These are phyloP conservation scores for Phylloscopus trochilus DNA, from an alignment of 2,113 vertebrate species.

Conservation along the genomic window DNA sequence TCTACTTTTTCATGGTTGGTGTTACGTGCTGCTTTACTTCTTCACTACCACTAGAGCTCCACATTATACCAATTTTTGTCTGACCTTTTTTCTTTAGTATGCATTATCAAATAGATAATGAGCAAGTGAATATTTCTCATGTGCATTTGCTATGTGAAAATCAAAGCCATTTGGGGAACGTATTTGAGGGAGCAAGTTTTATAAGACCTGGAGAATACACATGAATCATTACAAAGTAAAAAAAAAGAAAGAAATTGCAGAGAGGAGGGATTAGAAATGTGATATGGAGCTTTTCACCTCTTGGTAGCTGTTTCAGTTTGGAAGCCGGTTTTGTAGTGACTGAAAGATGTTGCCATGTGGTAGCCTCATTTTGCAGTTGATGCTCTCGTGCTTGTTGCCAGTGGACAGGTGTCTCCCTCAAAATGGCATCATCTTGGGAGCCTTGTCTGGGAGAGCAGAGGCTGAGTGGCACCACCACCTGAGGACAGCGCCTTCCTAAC, in stretches of 20 bases:
- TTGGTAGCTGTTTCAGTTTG: constrained; percentile 24
- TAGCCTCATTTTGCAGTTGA: not conserved
- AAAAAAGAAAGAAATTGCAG: not conserved
- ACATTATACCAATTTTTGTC: constrained; percentile 67
- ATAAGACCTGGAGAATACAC: not conserved
- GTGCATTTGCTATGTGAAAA: not conserved
- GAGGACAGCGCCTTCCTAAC: not conserved
- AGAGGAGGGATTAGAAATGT: not conserved
- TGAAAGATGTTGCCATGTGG: constrained; percentile 8
- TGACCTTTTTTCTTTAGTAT: not conserved
- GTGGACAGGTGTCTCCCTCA: constrained; percentile 9
- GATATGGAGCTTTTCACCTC: not conserved
- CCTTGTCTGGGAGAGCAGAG: not conserved
- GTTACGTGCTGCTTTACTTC: constrained; percentile 47
- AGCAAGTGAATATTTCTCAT: not conserved
- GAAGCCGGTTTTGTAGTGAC: not conserved
- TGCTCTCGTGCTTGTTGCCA: not conserved
- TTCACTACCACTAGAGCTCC: constrained; percentile 68
- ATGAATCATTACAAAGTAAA: not conserved
- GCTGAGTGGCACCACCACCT: not conserved
- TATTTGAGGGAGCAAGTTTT: not conserved
- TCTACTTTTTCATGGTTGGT: not conserved
- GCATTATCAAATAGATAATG: not conserved
- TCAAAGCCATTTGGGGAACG: not conserved
- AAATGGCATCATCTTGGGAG: not conserved